Evolutionary conservation across 2,797 vertebrate species (phyloP).

Genomic region (Falco peregrinus): DNA sequence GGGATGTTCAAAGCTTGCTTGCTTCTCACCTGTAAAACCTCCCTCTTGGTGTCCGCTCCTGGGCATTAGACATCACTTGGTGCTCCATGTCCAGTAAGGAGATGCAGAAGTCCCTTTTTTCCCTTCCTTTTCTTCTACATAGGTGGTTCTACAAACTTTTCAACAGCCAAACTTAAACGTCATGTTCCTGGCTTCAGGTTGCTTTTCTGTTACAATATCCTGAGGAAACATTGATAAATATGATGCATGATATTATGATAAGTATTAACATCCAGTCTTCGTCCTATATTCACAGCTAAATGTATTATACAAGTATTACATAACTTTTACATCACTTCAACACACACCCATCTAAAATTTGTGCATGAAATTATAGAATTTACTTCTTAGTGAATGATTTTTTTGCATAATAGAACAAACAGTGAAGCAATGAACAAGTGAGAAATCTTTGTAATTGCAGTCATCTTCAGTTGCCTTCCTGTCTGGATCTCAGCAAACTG

Average conservation of each 20-base stretch:
- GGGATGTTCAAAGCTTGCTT: background rate
- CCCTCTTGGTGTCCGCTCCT: background rate
- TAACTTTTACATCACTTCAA: background rate
- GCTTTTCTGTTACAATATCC: background rate
- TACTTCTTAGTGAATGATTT: background rate
- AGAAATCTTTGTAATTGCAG: background rate
- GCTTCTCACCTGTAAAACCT: background rate
- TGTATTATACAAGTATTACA: background rate
- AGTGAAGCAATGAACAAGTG: background rate
- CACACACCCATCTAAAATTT: background rate
- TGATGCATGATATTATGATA: background rate
- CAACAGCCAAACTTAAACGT: background rate
- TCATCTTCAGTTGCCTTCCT: background rate
- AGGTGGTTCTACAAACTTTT: background rate
- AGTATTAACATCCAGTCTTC: background rate
- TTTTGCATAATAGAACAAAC: background rate
- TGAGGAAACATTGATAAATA: background rate
- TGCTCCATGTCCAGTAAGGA: background rate
- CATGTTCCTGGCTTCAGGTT: background rate
- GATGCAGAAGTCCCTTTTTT: background rate
- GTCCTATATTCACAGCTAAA: background rate
- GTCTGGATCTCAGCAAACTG: background rate
- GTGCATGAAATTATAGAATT: background rate
- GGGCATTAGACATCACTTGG: background rate
- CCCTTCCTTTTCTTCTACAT: background rate